Percentiles rank a stretch among this genome's conserved stretches.
Evolutionary conservation across 2,113 vertebrate genomes (phyloP).

Genomic region (Leiothrix lutea): DNA sequence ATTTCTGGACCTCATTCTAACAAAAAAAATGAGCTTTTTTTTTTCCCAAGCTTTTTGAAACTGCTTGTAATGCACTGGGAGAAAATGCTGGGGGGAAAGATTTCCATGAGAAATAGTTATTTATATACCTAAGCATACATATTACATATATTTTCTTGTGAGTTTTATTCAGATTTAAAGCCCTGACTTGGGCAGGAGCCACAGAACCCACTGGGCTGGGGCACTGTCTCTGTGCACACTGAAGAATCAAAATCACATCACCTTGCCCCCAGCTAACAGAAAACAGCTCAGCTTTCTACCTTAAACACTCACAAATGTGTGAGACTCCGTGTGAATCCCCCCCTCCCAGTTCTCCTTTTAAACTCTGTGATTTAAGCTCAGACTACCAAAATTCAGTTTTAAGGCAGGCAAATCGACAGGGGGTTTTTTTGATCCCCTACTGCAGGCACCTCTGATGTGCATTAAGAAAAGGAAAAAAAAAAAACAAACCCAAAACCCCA

Average conservation of each 20-base stretch:
- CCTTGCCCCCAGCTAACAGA: neutral
- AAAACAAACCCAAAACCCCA: neutral
- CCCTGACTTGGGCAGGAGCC: neutral
- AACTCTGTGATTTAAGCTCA: neutral
- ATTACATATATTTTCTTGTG: accelerated
- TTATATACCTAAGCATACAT: neutral
- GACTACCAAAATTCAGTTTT: neutral
- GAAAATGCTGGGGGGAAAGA: neutral
- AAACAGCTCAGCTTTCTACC: neutral
- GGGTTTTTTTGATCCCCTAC: neutral
- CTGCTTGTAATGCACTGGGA: neutral
- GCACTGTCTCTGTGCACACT: neutral
- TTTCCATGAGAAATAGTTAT: neutral
- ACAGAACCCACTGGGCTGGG: neutral
- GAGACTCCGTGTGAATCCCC: neutral
- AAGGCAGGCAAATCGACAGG: neutral
- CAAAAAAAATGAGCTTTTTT: neutral
- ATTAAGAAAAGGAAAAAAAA: neutral
- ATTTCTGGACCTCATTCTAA: neutral
- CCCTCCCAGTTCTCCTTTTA: accelerated
- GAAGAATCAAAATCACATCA: neutral
- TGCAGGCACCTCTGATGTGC: neutral
- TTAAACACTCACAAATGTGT: accelerated
- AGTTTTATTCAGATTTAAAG: neutral
- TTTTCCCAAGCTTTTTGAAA: neutral